Base-by-base conservation (phyloP, 2,888 invertebrate species). In the Brachyopa scutellaris region DNA sequence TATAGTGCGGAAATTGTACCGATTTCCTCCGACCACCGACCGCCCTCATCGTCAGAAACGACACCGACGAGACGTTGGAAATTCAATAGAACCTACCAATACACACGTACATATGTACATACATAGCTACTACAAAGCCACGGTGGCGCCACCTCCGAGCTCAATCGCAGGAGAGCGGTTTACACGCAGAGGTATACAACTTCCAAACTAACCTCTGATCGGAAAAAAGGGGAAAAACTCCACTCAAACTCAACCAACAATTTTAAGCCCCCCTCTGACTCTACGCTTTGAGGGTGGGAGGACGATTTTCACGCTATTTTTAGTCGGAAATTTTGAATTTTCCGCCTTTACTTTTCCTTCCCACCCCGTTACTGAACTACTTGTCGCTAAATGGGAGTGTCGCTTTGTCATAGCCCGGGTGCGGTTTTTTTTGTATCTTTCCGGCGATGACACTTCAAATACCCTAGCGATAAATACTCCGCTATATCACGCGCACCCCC, bases 291-390 rank as follows among this genome's bases (percentile, higher is more conserved):
- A 6, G 23, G 53, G 38, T 55, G 47, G 67, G 45, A 74, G 51
- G n/a, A n/a, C 79, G 62, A 57, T 80, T 80, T 76, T 69, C 69
- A 80, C 57, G 76, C 55, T 80, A 69, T 80, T 80, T 80, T 80
- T 69, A 76, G 69, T 69, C 69, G 80, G 76, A 80, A 64, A 69
- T 76, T 80, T 57, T 36, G 49, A 69, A 69, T 42, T 69, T 42
- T 76, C 57, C 62, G 73, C 55, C 55, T 38, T 33, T 6, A 33
- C 26, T 49, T 69, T 40, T 31, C 23, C 15, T 9, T 23, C 17
- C n/a, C 17, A 38, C 36, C 7, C 23, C 7, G n/a, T n/a, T n/a
- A n/a, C 42, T 17, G n/a, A 9, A 53, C 21, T 23, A 38, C 1
- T 33, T n/a, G 3, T 7, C 29, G 11, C 51, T 7, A 17, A 38